These are phyloP conservation scores for Hirundichthys speculiger DNA, from an alignment of 2,113 vertebrate genomes.

Conservation along the genomic window DNA sequence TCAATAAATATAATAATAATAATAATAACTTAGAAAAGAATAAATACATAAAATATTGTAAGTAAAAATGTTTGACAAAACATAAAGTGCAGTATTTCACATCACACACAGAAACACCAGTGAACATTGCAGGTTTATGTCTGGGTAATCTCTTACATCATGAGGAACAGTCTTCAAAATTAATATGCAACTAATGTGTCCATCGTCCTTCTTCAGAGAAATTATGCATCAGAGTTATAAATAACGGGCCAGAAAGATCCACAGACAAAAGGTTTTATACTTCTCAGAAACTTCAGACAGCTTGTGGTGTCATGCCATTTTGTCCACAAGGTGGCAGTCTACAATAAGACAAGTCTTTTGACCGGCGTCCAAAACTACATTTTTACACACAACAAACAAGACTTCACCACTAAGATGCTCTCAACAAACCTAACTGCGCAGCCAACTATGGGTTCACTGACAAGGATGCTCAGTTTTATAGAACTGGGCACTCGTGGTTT, in stretches of 20 bases:
- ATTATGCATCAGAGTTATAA: slow-evolving; percentile 6
- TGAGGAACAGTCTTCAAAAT: background rate
- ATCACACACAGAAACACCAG: slow-evolving; percentile 43
- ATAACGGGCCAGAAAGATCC: slow-evolving; percentile 11
- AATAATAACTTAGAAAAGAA: slow-evolving; percentile 45
- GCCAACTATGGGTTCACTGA: slow-evolving; percentile 38
- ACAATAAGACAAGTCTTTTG: slow-evolving; percentile 26
- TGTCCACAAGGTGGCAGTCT: slow-evolving; percentile 68
- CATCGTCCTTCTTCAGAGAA: slow-evolving; percentile 1
- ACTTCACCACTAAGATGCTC: slow-evolving; percentile 43
- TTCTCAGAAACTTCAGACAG: background rate
- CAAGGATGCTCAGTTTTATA: slow-evolving; percentile 38
- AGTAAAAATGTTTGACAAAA: slow-evolving; percentile 56
- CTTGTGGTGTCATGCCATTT: slow-evolving; percentile 14
- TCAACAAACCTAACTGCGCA: slow-evolving; percentile 26
- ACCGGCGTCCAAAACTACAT: slow-evolving; percentile 8
- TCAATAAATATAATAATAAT: slow-evolving; percentile 60
- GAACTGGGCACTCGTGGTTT: slow-evolving; percentile 70
- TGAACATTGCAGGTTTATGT: slow-evolving; percentile 18
- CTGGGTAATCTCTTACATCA: slow-evolving; percentile 10
- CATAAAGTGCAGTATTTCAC: slow-evolving; percentile 78
- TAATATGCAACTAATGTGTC: slow-evolving; percentile 9
- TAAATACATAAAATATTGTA: slow-evolving; percentile 8
- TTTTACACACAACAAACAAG: slow-evolving; percentile 35
- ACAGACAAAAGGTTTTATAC: slow-evolving; percentile 16